Evolutionary conservation across 2,797 vertebrate genomes (phyloP).

Genomic region (Girardinus metallicus): DNA sequence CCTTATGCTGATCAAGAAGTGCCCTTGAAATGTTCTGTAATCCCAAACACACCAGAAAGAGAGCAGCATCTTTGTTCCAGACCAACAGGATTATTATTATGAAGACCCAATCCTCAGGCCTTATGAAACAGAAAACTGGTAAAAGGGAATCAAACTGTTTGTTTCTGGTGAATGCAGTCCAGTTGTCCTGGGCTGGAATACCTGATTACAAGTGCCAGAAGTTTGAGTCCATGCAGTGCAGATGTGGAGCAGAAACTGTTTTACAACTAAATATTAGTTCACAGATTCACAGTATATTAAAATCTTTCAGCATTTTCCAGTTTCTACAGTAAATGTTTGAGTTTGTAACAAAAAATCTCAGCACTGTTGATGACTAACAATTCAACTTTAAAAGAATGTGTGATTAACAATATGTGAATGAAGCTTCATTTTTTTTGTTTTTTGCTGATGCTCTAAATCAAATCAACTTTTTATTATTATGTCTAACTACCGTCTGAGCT

Average conservation of each 20-base stretch:
- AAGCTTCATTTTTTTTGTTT: too few relatives aligned
- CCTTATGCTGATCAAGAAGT: neutral
- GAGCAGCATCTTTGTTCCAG: neutral
- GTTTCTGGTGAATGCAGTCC: neutral
- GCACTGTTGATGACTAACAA: neutral
- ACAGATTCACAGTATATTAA: neutral
- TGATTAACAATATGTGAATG: neutral
- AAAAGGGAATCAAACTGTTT: neutral
- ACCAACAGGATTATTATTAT: neutral
- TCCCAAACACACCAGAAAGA: neutral
- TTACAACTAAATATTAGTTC: neutral
- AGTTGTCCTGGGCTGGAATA: neutral
- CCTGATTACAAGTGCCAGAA: neutral
- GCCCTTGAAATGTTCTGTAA: neutral
- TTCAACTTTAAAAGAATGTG: too few relatives aligned
- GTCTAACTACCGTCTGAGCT: constrained; percentile 40
- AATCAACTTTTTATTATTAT: constrained; percentile 1
- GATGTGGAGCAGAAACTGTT: neutral
- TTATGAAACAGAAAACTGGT: neutral
- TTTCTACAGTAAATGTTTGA: neutral
- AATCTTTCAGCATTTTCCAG: neutral
- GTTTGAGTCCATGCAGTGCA: neutral
- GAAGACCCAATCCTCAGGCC: neutral
- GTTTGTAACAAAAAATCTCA: neutral
- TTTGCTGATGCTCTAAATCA: constrained; percentile 1